Evolutionary conservation across 2,797 vertebrate species (phyloP).

Genomic region (Lindbergichthys nudifrons): DNA sequence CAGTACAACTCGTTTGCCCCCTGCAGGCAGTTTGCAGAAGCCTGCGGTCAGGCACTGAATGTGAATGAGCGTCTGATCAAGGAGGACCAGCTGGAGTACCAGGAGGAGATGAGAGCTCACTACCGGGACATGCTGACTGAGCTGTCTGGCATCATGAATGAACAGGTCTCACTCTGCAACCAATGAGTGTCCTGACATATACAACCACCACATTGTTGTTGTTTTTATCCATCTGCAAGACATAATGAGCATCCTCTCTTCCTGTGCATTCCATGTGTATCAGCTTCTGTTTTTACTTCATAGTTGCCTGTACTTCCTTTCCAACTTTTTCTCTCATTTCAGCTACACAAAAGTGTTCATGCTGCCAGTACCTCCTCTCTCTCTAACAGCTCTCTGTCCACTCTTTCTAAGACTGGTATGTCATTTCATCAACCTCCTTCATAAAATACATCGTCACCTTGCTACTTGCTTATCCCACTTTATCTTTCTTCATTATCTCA

Average conservation of each 20-base stretch:
- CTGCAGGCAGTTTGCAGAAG: slow-evolving; percentile 94
- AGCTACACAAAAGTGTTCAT: slow-evolving; percentile 68
- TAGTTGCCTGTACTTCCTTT: slow-evolving; percentile 23
- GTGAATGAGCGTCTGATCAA: slow-evolving; percentile 98
- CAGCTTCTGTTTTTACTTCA: slow-evolving; percentile 23
- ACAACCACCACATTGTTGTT: background rate
- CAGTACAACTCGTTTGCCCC: background rate
- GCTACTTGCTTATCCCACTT: slow-evolving; percentile 15
- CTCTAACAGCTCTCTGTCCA: slow-evolving; percentile 74
- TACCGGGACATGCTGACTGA: slow-evolving; percentile 96
- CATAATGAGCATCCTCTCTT: slow-evolving; percentile 23
- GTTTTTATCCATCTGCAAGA: slow-evolving; percentile 11
- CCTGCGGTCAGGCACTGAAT: slow-evolving; percentile 94
- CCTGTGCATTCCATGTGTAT: slow-evolving; percentile 13
- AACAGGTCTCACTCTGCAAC: slow-evolving; percentile 87
- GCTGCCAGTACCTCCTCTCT: slow-evolving; percentile 65
- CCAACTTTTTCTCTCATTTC: slow-evolving; percentile 56
- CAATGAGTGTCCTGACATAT: slow-evolving; percentile 9
- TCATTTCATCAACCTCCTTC: slow-evolving; percentile 41
- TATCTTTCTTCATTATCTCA: slow-evolving; percentile 2
- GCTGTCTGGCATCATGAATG: slow-evolving; percentile 94
- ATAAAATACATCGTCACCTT: slow-evolving; percentile 32
- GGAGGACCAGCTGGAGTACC: slow-evolving; percentile 98
- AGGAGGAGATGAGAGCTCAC: slow-evolving; percentile 97
- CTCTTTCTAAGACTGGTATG: slow-evolving; percentile 75